Conservation (phyloP, 2,888 invertebrate species). For the Orthosia cruda region DNA sequence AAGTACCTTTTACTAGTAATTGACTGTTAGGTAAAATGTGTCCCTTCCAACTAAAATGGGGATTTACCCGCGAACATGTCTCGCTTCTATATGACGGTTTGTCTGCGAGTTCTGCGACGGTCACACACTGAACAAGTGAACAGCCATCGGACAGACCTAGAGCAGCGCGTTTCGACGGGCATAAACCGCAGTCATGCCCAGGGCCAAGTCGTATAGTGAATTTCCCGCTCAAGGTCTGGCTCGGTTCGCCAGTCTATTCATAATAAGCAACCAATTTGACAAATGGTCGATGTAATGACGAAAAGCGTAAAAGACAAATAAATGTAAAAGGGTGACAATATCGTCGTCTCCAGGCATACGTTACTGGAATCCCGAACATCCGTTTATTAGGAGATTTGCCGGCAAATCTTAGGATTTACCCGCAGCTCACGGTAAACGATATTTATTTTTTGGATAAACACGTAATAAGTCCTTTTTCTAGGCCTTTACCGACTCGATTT, state of each 20-base stretch:
- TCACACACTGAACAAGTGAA: neutral
- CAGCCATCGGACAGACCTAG: neutral
- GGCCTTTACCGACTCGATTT: conserved; percentile 2
- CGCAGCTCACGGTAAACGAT: conserved; percentile 48
- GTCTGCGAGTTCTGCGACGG: neutral
- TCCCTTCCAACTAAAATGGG: too few species aligned
- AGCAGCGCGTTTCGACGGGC: neutral
- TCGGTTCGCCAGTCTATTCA: neutral
- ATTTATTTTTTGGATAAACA: conserved; percentile 53
- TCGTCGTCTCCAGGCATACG: conserved; percentile 30
- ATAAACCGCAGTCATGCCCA: neutral
- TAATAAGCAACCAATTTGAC: neutral
- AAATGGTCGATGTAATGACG: neutral
- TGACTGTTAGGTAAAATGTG: too few species aligned
- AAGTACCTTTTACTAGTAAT: too few species aligned
- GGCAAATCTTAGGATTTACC: conserved; percentile 48
- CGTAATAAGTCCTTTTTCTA: conserved; percentile 29
- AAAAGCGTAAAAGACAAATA: conserved; percentile 15
- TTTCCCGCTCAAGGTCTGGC: neutral
- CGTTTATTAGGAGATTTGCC: conserved; percentile 29
- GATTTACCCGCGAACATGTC: too few species aligned
- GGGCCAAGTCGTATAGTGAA: neutral
- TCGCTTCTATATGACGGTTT: neutral
- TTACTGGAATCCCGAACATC: conserved; percentile 46
- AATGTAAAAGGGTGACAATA: conserved; percentile 45